Evolutionary conservation across 2,113 vertebrate genomes (phyloP).

Genomic region (Halichoeres trimaculatus): DNA sequence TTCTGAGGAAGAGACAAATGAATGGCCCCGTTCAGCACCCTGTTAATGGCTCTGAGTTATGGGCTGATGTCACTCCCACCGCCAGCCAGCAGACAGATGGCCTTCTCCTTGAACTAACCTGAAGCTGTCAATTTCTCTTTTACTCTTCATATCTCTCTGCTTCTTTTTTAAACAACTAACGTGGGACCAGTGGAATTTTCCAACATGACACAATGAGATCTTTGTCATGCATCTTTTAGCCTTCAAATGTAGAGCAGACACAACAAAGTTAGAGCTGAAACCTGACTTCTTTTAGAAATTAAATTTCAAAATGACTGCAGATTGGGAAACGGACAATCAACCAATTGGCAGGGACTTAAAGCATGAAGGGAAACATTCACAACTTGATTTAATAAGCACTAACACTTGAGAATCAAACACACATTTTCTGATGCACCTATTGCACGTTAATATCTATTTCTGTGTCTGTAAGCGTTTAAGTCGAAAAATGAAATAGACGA

Average conservation of each 20-base stretch:
- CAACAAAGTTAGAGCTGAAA: slow-evolving; percentile 44
- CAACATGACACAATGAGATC: slow-evolving; percentile 61
- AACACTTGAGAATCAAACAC: slow-evolving; percentile 28
- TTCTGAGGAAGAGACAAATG: slow-evolving; percentile 32
- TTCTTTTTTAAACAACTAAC: slow-evolving; percentile 32
- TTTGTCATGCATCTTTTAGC: slow-evolving; percentile 40
- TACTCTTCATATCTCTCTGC: slow-evolving; percentile 19
- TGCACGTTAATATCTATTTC: slow-evolving; percentile 16
- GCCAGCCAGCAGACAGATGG: slow-evolving; percentile 62
- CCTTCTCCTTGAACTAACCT: slow-evolving; percentile 54
- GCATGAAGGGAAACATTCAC: too few relatives aligned
- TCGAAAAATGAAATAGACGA: slow-evolving; percentile 63
- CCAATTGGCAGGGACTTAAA: neutral
- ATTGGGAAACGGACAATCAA: neutral
- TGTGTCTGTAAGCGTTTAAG: slow-evolving; percentile 62
- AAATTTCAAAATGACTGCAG: neutral
- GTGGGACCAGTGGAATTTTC: slow-evolving; percentile 61
- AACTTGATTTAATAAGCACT: neutral
- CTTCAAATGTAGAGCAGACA: slow-evolving; percentile 30
- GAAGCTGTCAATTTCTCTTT: slow-evolving; percentile 42
- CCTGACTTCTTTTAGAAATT: neutral
- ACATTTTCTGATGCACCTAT: slow-evolving; percentile 30
- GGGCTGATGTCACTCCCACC: slow-evolving; percentile 68
- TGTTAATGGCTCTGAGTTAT: slow-evolving; percentile 61
- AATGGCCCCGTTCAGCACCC: slow-evolving; percentile 53